These are phyloP conservation scores for Pseudopipra pipra DNA, from an alignment of 2,113 vertebrate genomes.

Conservation along the genomic window DNA sequence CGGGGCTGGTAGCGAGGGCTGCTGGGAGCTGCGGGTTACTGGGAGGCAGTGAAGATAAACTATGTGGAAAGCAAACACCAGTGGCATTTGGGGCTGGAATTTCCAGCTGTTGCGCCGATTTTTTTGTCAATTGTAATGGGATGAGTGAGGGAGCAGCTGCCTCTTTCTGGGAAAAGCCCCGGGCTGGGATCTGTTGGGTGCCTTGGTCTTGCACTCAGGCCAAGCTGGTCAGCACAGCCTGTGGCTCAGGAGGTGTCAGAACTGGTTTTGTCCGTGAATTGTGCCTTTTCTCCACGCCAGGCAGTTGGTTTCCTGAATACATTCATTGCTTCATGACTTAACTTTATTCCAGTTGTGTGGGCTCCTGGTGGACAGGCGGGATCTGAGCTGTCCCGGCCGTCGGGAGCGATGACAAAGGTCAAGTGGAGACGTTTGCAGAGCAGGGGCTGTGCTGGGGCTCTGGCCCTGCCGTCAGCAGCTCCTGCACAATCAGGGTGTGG, in stretches of 20 bases:
- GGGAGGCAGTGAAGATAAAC: neutral
- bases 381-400: neutral
- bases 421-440: neutral
- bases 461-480: rapidly evolving
- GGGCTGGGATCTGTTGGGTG: neutral
- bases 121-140: neutral
- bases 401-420: neutral
- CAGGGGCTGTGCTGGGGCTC: neutral
- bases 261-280: neutral
- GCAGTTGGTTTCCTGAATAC: neutral
- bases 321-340: neutral
- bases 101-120: neutral
- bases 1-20: neutral
- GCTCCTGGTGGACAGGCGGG: neutral
- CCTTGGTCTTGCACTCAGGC: neutral
- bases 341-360: neutral
- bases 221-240: neutral
- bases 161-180: neutral
- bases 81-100: slow-evolving; percentile 14
- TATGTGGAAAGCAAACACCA: neutral
- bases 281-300: neutral
- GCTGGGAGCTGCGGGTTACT: neutral
- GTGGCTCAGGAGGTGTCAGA: neutral
- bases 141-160: neutral
- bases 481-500: neutral